Conservation (phyloP, 2,888 invertebrate genomes). For the Trissonchulus latispiculum region DNA sequence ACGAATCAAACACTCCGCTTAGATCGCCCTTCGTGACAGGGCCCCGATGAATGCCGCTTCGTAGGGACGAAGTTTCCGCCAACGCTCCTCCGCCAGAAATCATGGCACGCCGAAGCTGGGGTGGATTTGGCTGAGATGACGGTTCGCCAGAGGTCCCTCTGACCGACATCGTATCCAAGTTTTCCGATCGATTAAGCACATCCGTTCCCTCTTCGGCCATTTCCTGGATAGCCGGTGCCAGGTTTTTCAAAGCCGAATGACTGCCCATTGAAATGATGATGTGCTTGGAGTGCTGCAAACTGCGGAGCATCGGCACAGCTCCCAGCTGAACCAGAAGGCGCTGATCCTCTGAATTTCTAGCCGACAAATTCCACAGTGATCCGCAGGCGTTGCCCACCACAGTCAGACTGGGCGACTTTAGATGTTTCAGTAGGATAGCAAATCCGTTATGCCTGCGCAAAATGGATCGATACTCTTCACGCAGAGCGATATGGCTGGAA, state of each 20-base stretch:
- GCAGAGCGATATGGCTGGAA: constrained; percentile 82
- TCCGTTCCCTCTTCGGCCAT: background rate
- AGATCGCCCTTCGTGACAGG: background rate
- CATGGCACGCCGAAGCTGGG: background rate
- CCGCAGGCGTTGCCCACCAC: constrained; percentile 95
- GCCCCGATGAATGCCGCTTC: background rate
- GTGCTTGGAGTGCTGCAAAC: constrained; percentile 86
- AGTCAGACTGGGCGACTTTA: constrained; percentile 83
- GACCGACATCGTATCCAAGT: background rate
- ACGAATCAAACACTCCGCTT: background rate
- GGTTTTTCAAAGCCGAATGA: constrained; percentile 82
- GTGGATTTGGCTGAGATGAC: background rate
- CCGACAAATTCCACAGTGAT: constrained; percentile 90
- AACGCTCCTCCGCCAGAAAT: no score
- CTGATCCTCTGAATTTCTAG: constrained; percentile 78
- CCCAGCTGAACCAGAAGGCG: constrained; percentile 77
- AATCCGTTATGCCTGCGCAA: constrained; percentile 58
- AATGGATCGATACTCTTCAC: constrained; percentile 74
- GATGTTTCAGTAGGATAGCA: constrained; percentile 74
- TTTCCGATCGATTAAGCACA: background rate
- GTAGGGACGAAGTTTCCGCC: background rate
- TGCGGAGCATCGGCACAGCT: constrained; percentile 72
- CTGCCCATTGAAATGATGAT: constrained; percentile 96
- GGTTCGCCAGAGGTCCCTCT: background rate
- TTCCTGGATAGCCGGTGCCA: constrained; percentile 50